phyloP scores from a whole-genome alignment of 53 echinoderm and acorn worm genomes.

The Astropecten irregularis region DNA sequence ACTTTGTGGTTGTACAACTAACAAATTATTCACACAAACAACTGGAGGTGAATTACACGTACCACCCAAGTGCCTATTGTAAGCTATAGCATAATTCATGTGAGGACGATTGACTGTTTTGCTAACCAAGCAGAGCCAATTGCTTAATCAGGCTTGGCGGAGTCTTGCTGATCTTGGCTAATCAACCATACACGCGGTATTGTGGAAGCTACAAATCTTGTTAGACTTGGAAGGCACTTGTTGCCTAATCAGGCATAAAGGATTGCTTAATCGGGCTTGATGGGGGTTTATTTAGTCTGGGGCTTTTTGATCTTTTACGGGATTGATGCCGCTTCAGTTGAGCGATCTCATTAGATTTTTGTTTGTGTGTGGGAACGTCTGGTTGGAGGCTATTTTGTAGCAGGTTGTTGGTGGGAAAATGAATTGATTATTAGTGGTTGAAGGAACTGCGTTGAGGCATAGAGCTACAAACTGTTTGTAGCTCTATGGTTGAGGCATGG shows the following conservation, averaged over 20 bases:
- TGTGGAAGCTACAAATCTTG: not conserved
- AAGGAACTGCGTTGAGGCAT: not conserved
- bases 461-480: too few relatives aligned
- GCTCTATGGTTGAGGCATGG: too few relatives aligned
- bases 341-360: too few relatives aligned
- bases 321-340: too few relatives aligned
- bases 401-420: not conserved
- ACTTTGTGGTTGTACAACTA: too few relatives aligned
- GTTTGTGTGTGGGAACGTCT: slow-evolving; percentile 12
- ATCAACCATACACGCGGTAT: slow-evolving; percentile 21
- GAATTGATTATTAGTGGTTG: not conserved
- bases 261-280: slow-evolving; percentile 21
- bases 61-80: not conserved
- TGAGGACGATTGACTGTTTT: not conserved
- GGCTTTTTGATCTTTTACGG: not conserved
- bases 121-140: slow-evolving; percentile 38
- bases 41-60: not conserved
- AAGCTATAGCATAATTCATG: slow-evolving; percentile 7
- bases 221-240: not conserved
- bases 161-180: slow-evolving; percentile 1
- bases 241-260: slow-evolving; percentile 17
- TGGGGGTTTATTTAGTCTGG: slow-evolving; percentile 1
- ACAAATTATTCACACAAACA: slow-evolving; percentile 20
- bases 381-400: not conserved
- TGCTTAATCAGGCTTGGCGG: slow-evolving; percentile 18